Base-by-base conservation (phyloP, 64 coral and sea anemone species). In the Stichodactyla helianthus region DNA sequence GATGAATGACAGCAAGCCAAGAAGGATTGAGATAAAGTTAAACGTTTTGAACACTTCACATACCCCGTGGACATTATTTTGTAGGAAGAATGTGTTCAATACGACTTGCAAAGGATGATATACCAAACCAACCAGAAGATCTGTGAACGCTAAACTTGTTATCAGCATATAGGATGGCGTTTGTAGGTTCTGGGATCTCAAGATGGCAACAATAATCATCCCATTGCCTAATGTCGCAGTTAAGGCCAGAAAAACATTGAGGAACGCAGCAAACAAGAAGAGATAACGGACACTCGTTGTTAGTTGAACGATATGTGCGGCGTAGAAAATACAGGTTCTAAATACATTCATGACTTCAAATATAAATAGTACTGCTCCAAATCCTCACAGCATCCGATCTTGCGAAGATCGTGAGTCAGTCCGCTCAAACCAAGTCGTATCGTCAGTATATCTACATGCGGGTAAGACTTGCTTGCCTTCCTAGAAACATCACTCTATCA, bases 121-220 rank as follows among this genome's bases (percentile, higher is more conserved):
- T 9, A 81, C 31, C 11, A 81, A 81, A 53, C 78, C 78, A 16
- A 81, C 78, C 51, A 81, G 12, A 0, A 81, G 78, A 53, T 81
- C 78, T 54, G 52, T 20, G 78, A 81, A 81, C 12, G 78, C 51
- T n/a, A 81, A 52, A 54, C 52, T 81, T 81, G 78, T 52, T 54
- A 81, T 52, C 19, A 81, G 78, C 53, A 81, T n/a, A 20, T 81
- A 81, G 14, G 76, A 78, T 28, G 76, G 76, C 17, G 76, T 78
- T 50, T 78, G 76, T 14, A 78, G 76, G 76, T 78, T 78, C 50
- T 4, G 76, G 20, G 76, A 78, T 78, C 76, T 78, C 7, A 78
- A 11, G 35, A 44, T 44, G 35, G 35, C 35, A 44, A 44, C 35
- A 15, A 71, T 71, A 71, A 71, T 71, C 67, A 81, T 5, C 7